phyloP scores from a whole-genome alignment of 2,888 invertebrate genomes.

The Lasioglossum leucozonium region DNA sequence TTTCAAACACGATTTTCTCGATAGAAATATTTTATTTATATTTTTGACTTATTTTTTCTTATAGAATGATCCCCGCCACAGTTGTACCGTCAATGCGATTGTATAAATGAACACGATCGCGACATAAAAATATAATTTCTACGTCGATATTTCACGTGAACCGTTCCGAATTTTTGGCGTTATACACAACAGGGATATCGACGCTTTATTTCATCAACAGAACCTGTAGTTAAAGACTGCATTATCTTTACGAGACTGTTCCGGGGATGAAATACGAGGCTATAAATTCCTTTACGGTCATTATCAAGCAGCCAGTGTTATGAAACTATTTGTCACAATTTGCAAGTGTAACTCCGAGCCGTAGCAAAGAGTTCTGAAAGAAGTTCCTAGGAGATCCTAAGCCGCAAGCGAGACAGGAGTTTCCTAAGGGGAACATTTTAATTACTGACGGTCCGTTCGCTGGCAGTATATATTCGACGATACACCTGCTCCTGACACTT shows the following conservation, averaged over 20 bases:
- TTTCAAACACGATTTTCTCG: too few relatives aligned
- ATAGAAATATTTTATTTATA: too few relatives aligned
- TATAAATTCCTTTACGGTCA: constrained; percentile 40
- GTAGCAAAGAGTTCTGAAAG: constrained; percentile 52
- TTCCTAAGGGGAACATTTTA: constrained; percentile 80
- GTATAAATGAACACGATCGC: neutral
- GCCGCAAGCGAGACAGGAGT: constrained; percentile 40
- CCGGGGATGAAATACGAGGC: constrained; percentile 18
- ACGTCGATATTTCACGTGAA: neutral
- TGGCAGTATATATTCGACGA: constrained; percentile 75
- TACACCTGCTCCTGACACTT: constrained; percentile 79
- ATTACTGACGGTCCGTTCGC: constrained; percentile 77
- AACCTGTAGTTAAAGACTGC: neutral
- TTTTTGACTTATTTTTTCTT: too few relatives aligned
- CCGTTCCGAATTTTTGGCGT: neutral
- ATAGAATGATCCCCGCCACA: too few relatives aligned
- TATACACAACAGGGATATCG: neutral
- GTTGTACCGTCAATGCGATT: neutral
- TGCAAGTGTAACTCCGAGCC: constrained; percentile 22
- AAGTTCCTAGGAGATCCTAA: constrained; percentile 44
- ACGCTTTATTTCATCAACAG: constrained; percentile 22
- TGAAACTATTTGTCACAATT: constrained; percentile 56
- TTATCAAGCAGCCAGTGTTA: constrained; percentile 45
- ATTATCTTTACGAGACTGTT: constrained; percentile 13
- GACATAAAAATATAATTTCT: neutral